These are phyloP conservation scores for Neodiprion virginianus DNA, from an alignment of 1,140 invertebrate species.

Conservation along the genomic window DNA sequence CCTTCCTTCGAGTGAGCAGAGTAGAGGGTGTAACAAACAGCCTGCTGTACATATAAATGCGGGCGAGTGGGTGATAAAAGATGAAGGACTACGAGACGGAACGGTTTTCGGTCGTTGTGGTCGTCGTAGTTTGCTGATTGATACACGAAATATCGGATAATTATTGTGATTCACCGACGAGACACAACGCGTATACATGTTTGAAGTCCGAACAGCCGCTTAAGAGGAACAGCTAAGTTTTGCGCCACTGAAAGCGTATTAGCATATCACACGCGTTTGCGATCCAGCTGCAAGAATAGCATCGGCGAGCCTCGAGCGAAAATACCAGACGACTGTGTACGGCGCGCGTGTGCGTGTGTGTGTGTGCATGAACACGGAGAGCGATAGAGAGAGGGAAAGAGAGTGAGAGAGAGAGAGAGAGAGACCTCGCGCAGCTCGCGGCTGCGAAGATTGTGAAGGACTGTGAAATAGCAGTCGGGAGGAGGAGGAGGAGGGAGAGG, in stretches of 20 bases:
- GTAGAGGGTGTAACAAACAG: background rate
- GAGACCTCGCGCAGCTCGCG: background rate
- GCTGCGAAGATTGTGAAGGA: background rate
- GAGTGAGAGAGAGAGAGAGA: too few species aligned
- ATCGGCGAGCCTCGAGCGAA: constrained; percentile 3
- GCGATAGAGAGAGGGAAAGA: too few species aligned
- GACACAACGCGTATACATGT: too few species aligned
- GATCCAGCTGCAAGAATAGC: constrained; percentile 6
- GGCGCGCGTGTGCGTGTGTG: too few species aligned
- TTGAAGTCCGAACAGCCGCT: background rate
- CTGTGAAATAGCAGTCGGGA: background rate
- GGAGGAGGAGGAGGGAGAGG: background rate
- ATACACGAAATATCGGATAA: background rate
- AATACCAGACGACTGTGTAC: background rate
- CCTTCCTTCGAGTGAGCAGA: background rate
- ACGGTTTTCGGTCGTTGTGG: background rate
- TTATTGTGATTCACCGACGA: background rate
- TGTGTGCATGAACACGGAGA: too few species aligned
- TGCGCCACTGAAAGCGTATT: constrained; percentile 4
- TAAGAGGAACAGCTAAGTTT: constrained; percentile 5
- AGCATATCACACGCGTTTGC: constrained; percentile 6
- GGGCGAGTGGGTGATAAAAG: too few species aligned
- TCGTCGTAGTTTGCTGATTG: background rate
- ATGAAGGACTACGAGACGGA: background rate
- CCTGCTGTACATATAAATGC: background rate